Conservation (phyloP, 2,888 invertebrate species). For the Hemithea aestivaria region DNA sequence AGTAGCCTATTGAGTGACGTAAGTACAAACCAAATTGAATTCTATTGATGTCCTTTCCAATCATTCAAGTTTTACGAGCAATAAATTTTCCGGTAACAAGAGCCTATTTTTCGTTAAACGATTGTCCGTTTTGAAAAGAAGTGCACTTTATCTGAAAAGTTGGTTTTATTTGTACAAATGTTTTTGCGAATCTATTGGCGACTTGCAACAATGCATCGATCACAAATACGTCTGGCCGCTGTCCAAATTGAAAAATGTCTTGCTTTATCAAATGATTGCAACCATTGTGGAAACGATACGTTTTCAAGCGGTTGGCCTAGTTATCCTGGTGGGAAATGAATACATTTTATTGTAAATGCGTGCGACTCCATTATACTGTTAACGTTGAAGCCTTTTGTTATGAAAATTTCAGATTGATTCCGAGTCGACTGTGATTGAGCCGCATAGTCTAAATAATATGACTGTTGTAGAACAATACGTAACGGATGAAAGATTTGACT, state of each 20-base stretch:
- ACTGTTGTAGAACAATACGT: slow-evolving; percentile 21
- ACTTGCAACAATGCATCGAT: slow-evolving; percentile 44
- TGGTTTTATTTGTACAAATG: slow-evolving; percentile 4
- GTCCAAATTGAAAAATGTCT: slow-evolving; percentile 66
- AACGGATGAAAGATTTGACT: slow-evolving; percentile 11
- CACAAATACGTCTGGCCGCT: slow-evolving; percentile 55
- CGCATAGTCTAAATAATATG: slow-evolving; percentile 31
- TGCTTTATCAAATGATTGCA: slow-evolving; percentile 51
- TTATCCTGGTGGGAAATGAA: slow-evolving; percentile 47
- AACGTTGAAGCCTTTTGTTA: slow-evolving; percentile 43
- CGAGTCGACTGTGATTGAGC: slow-evolving; percentile 25
- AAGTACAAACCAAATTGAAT: slow-evolving; percentile 30
- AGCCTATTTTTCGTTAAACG: slow-evolving; percentile 6
- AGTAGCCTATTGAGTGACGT: slow-evolving; percentile 46
- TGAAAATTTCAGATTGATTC: slow-evolving; percentile 42
- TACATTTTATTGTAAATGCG: slow-evolving; percentile 40
- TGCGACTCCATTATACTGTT: slow-evolving; percentile 43
- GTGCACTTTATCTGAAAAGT: slow-evolving; percentile 12
- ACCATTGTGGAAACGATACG: slow-evolving; percentile 49
- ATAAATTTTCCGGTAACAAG: slow-evolving; percentile 14
- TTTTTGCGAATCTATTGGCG: slow-evolving; percentile 6
- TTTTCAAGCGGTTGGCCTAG: slow-evolving; percentile 64
- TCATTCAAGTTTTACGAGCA: slow-evolving; percentile 11
- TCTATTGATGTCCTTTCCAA: slow-evolving; percentile 4
- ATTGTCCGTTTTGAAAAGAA: slow-evolving; percentile 5